Percentiles rank a stretch among this genome's conserved stretches.
Conservation (phyloP, 1,140 invertebrate genomes). For the Heterodera schachtii region DNA sequence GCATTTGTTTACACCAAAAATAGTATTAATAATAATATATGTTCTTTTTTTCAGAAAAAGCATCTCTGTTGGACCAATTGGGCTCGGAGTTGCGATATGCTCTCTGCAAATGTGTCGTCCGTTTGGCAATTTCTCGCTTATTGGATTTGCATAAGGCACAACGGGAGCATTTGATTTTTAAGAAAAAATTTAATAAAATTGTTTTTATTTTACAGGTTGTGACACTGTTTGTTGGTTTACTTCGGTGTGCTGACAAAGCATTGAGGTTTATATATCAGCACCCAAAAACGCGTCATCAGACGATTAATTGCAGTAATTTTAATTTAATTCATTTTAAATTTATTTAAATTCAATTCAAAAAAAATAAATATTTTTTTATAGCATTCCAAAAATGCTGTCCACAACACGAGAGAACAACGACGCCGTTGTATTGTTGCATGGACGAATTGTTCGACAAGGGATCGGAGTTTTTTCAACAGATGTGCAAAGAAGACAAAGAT, state of each 20-base stretch:
- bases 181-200: too few species aligned
- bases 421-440: neutral
- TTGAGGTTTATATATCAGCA: too few species aligned
- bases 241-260: slow-evolving; percentile 60
- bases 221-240: slow-evolving; percentile 60
- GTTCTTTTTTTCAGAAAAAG: too few species aligned
- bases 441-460: neutral
- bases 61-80: slow-evolving; percentile 17
- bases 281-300: too few species aligned
- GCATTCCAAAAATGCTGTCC: neutral
- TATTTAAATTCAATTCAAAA: too few species aligned
- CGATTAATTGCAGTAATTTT: too few species aligned
- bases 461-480: neutral
- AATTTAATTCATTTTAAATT: too few species aligned
- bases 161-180: neutral
- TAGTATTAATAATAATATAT: too few species aligned
- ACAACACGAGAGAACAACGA: neutral
- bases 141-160: slow-evolving; percentile 38
- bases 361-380: too few species aligned
- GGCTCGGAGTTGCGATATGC: slow-evolving; percentile 57
- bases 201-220: slow-evolving; percentile 38
- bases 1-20: slow-evolving; percentile 20
- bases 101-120: slow-evolving; percentile 56
- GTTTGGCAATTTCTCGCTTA: slow-evolving; percentile 37
- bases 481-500: neutral